A percentile compares a stretch with the other conserved stretches of the same genome.
phyloP scores from a whole-genome alignment of 2,113 vertebrate species.

The Prunella fulvescens region DNA sequence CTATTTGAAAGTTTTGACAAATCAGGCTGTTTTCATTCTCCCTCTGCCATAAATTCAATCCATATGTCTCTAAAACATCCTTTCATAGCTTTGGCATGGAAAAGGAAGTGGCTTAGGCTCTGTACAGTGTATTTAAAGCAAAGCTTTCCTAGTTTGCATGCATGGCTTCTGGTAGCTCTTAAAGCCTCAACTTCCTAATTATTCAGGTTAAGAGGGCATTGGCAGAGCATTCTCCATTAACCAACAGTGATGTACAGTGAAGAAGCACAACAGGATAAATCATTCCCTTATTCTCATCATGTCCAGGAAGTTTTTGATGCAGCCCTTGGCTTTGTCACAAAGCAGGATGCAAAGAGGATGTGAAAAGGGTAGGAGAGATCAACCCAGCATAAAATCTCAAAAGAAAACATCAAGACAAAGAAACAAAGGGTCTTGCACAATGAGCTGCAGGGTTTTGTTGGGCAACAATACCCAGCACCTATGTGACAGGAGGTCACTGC shows the following conservation, averaged over 20 bases:
- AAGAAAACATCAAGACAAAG: conserved; percentile 17
- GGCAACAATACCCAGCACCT: neutral
- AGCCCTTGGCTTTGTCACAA: neutral
- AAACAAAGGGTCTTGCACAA: neutral
- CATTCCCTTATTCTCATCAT: neutral
- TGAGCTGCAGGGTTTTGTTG: neutral
- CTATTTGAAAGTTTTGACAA: conserved; percentile 66
- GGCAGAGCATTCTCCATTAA: conserved; percentile 26
- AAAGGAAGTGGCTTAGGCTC: conserved; percentile 9
- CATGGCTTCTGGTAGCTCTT: neutral
- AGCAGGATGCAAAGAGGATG: conserved; percentile 17
- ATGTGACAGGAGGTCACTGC: neutral
- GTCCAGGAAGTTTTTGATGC: conserved; percentile 58
- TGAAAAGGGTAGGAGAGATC: neutral
- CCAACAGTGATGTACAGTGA: conserved; percentile 24
- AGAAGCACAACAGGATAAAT: conserved; percentile 10
- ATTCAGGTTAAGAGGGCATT: conserved; percentile 41
- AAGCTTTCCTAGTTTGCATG: neutral
- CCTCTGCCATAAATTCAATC: conserved; percentile 58
- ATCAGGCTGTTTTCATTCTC: conserved; percentile 57
- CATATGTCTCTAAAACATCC: conserved; percentile 57
- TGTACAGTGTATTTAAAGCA: neutral
- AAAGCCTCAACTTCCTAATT: conserved; percentile 38
- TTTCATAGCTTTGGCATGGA: conserved; percentile 44
- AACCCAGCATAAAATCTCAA: neutral